Evolutionary conservation across 2,888 invertebrate species (phyloP).

Genomic region (Tiphia femorata): DNA sequence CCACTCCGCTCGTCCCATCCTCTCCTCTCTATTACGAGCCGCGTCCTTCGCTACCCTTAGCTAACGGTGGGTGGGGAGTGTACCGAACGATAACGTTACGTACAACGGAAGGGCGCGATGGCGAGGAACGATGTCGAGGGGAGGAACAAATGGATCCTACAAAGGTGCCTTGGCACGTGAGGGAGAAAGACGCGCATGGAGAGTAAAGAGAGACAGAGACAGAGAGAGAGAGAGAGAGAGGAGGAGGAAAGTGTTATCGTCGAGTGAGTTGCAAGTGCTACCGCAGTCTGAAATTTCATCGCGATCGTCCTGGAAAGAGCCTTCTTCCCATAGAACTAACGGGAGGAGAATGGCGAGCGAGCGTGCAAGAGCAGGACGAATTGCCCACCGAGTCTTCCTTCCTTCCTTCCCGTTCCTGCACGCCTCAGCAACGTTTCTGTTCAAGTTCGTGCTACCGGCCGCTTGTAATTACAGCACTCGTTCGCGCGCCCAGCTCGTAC

Average conservation of each 20-base stretch:
- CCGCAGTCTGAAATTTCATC: constrained; percentile 29
- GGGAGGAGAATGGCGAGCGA: too few relatives aligned
- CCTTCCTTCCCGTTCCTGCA: too few relatives aligned
- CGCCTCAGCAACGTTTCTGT: too few relatives aligned
- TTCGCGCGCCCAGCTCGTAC: too few relatives aligned
- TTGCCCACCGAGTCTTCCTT: too few relatives aligned
- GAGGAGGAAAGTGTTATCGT: constrained; percentile 19
- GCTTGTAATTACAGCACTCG: too few relatives aligned
- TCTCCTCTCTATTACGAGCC: neutral
- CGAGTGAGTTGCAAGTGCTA: constrained; percentile 30
- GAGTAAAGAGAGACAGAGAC: constrained; percentile 6
- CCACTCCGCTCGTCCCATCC: constrained; percentile 10
- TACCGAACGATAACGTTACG: constrained; percentile 29
- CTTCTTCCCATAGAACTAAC: too few relatives aligned
- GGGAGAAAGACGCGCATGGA: constrained; percentile 21
- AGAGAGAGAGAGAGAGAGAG: neutral
- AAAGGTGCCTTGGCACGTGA: constrained; percentile 22
- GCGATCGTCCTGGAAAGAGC: constrained; percentile 18
- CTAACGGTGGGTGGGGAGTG: neutral
- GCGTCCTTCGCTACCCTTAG: too few relatives aligned
- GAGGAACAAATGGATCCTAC: constrained; percentile 34
- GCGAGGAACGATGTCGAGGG: constrained; percentile 24
- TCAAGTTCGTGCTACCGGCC: too few relatives aligned
- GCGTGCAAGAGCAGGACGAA: too few relatives aligned
- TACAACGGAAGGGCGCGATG: constrained; percentile 11